These are phyloP conservation scores for Heliothis subflexa DNA, from an alignment of 1,140 invertebrate species.

Conservation along the genomic window DNA sequence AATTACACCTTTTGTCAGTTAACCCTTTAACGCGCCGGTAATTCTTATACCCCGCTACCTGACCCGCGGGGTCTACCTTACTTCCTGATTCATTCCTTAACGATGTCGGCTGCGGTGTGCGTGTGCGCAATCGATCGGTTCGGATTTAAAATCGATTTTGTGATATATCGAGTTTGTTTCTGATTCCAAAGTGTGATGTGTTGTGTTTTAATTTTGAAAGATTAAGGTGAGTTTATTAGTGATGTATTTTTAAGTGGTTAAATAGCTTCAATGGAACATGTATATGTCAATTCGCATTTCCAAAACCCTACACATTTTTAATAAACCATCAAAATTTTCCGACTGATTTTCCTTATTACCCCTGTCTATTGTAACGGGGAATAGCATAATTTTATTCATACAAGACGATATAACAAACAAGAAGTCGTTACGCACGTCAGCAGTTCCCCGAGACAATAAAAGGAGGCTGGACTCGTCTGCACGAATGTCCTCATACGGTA, in stretches of 20 bases:
- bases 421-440: conserved; percentile 66
- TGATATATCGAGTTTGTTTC: conserved; percentile 15
- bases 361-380: conserved; percentile 56
- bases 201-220: conserved; percentile 8
- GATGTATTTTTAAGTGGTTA: not conserved
- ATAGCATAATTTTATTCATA: conserved; percentile 71
- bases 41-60: conserved; percentile 81
- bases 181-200: not conserved
- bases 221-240: conserved; percentile 3
- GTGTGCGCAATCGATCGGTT: conserved; percentile 74
- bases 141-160: conserved; percentile 51
- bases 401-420: conserved; percentile 68
- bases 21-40: conserved; percentile 80
- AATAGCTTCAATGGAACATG: too few relatives aligned
- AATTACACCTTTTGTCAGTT: conserved; percentile 81
- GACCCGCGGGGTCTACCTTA: conserved; percentile 71
- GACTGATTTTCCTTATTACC: conserved; percentile 55
- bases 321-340: conserved; percentile 47
- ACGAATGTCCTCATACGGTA: conserved; percentile 73
- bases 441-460: conserved; percentile 79
- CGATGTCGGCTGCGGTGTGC: conserved; percentile 72
- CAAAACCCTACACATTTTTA: conserved; percentile 35
- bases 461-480: conserved; percentile 77
- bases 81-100: conserved; percentile 80
- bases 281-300: conserved; percentile 12